Conservation (phyloP, 1,140 invertebrate genomes). For the Akabosia matsudoensis region DNA sequence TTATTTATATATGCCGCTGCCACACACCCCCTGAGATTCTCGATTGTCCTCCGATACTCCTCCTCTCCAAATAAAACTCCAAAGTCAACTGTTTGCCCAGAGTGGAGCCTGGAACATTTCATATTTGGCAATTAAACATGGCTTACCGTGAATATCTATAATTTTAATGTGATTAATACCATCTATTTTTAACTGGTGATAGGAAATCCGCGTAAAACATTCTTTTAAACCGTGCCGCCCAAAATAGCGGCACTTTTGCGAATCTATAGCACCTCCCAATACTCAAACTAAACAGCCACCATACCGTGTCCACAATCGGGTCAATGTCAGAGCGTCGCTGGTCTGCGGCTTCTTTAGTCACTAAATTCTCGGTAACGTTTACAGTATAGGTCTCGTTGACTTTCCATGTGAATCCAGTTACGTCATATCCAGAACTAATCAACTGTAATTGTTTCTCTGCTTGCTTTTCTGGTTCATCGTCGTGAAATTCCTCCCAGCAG, state of each 20-base stretch:
- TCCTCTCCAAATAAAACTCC: not conserved
- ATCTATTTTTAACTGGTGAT: not conserved
- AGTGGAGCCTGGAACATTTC: not conserved
- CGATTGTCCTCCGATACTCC: not conserved
- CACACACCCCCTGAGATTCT: not conserved
- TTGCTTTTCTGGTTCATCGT: too few species aligned
- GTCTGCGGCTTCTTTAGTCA: not conserved
- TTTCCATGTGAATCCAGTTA: not conserved
- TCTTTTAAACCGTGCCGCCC: not conserved
- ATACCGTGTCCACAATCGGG: not conserved
- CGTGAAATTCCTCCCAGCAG: too few species aligned
- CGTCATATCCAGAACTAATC: not conserved
- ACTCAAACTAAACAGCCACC: not conserved
- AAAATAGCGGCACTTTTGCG: not conserved
- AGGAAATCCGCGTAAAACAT: not conserved
- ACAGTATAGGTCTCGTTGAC: not conserved
- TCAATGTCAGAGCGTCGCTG: not conserved
- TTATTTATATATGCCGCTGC: not conserved
- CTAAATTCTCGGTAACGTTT: not conserved
- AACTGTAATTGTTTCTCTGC: too few species aligned
- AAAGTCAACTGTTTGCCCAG: not conserved
- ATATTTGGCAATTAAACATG: not conserved
- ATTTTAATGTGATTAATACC: not conserved
- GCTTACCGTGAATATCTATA: too few species aligned
- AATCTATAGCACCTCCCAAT: not conserved